Evolutionary conservation across 2,113 vertebrate species (phyloP).

Genomic region (Neomonachus schauinslandi): DNA sequence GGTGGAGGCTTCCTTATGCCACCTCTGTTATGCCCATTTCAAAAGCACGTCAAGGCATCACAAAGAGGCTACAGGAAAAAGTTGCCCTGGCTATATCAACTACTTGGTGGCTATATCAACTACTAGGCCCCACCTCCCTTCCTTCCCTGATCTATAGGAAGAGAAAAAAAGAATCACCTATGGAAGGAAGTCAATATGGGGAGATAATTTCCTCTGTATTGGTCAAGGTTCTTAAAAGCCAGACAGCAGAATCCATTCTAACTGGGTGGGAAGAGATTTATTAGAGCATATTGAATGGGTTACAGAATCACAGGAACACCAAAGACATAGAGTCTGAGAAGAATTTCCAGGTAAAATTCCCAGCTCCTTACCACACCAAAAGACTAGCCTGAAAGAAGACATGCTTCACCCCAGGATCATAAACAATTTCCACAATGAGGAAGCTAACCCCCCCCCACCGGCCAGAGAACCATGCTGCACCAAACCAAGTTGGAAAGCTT

Average conservation of each 20-base stretch:
- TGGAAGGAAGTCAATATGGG: neutral
- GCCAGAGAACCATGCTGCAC: neutral
- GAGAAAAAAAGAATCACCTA: neutral
- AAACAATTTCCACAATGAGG: neutral
- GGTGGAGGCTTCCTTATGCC: neutral
- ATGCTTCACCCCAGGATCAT: neutral
- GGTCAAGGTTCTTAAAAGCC: neutral
- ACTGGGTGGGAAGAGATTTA: neutral
- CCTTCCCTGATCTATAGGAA: neutral
- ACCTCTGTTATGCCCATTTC: neutral
- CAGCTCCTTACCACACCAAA: neutral
- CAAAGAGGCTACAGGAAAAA: neutral
- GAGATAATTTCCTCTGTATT: neutral
- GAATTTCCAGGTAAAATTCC: neutral
- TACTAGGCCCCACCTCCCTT: neutral
- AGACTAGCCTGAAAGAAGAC: neutral
- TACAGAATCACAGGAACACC: neutral
- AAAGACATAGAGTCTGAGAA: neutral
- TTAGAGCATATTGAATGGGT: neutral
- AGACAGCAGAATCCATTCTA: neutral
- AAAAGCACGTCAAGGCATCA: neutral
- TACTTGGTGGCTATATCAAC: neutral
- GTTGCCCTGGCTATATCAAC: too few relatives aligned
- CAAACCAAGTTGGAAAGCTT: neutral
- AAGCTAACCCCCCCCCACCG: neutral